phyloP scores from a whole-genome alignment of 2,888 invertebrate species.

The Drosophila pegasa region DNA sequence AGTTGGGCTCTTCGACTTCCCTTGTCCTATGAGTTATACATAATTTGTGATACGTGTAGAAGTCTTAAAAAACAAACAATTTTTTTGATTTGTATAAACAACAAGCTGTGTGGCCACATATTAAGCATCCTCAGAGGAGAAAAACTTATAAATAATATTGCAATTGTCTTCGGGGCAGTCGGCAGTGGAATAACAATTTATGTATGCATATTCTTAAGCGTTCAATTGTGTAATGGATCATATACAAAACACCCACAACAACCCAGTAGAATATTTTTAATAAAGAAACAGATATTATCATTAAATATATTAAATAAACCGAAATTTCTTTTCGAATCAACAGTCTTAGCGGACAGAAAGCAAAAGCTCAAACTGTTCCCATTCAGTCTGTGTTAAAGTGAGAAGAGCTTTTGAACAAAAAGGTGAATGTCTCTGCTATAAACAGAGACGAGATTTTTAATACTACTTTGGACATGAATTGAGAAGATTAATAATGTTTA shows the following conservation, averaged over 20 bases:
- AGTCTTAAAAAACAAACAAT: constrained; percentile 29
- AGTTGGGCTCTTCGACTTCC: constrained; percentile 15
- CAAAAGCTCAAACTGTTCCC: not conserved
- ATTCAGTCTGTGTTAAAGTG: not conserved
- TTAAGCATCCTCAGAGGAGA: constrained; percentile 61
- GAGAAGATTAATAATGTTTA: no score
- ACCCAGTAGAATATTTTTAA: constrained; percentile 63
- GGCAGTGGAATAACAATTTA: constrained; percentile 12
- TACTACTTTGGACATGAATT: no score
- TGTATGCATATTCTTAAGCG: constrained; percentile 37
- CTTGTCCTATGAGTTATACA: constrained; percentile 41
- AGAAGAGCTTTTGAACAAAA: not conserved
- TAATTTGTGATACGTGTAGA: constrained; percentile 56
- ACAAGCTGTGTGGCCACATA: constrained; percentile 56
- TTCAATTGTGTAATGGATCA: constrained; percentile 40
- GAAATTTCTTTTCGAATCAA: not conserved
- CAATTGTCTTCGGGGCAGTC: constrained; percentile 16
- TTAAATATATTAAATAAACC: not conserved
- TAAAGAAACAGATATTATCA: constrained; percentile 53
- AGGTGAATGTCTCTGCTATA: constrained; percentile 5
- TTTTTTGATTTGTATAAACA: constrained; percentile 23
- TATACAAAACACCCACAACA: constrained; percentile 23
- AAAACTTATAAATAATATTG: constrained; percentile 25
- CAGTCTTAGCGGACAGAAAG: not conserved
- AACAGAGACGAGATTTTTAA: no score